These are phyloP conservation scores for Gobionotothen gibberifrons DNA, from an alignment of 2,797 vertebrate species.

Conservation along the genomic window DNA sequence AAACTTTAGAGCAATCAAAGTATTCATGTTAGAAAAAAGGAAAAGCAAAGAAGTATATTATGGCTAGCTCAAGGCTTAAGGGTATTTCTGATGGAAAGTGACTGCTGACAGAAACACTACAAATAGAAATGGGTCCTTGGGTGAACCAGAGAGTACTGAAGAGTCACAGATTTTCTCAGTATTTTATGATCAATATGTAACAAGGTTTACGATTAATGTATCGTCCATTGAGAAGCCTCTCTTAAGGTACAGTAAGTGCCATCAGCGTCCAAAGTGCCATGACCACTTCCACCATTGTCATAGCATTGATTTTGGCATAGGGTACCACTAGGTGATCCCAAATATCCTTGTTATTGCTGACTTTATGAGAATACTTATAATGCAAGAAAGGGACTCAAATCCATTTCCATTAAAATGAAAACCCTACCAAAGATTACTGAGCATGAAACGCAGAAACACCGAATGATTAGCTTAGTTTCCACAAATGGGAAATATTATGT, in stretches of 20 bases:
- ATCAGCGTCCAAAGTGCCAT: not conserved
- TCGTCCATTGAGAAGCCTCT: constrained; percentile 13
- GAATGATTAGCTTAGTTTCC: not conserved
- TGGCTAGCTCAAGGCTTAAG: not conserved
- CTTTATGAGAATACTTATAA: not conserved
- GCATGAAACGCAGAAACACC: not conserved
- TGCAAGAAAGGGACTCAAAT: not conserved
- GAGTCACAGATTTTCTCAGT: constrained; percentile 16
- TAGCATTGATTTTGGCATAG: constrained; percentile 1
- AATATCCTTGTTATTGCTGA: not conserved
- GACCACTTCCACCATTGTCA: not conserved
- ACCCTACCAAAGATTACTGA: not conserved
- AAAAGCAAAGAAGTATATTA: no score
- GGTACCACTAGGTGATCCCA: not conserved
- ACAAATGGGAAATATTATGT: not conserved
- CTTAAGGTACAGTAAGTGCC: not conserved
- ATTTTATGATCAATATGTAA: not conserved
- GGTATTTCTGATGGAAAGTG: not conserved
- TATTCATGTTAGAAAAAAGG: not conserved
- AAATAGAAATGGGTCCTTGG: not conserved
- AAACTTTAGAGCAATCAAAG: not conserved
- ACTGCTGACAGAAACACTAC: not conserved
- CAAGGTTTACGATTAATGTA: not conserved
- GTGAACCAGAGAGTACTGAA: not conserved
- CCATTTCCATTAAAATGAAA: not conserved